These are phyloP conservation scores for Desmophyllum pertusum DNA, from an alignment of 92 coral and sea anemone genomes.

Conservation along the genomic window DNA sequence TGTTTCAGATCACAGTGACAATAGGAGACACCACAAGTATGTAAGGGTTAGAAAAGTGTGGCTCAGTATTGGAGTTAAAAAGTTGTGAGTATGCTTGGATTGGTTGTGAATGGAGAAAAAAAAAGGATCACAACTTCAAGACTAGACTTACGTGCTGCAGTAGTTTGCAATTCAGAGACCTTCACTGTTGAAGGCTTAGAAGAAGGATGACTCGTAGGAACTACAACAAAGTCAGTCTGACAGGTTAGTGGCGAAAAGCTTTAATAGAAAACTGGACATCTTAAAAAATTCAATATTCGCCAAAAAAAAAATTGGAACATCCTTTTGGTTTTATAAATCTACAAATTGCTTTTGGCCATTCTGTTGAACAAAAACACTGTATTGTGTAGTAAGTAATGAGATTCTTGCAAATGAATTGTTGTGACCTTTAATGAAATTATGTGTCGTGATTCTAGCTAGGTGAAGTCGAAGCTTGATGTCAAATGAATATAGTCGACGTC, in stretches of 20 bases:
- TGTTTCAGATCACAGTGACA: too few relatives aligned
- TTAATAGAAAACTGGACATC: not conserved
- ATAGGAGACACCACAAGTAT: not conserved
- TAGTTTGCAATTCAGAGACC: slow-evolving; percentile 23
- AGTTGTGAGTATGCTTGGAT: too few relatives aligned
- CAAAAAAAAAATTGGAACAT: not conserved
- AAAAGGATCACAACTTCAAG: not conserved
- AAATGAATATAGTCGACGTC: not conserved
- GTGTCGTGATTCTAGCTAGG: not conserved
- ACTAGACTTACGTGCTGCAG: slow-evolving; percentile 23
- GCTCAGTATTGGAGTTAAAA: too few relatives aligned
- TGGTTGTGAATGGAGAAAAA: too few relatives aligned
- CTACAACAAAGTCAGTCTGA: slow-evolving; percentile 26
- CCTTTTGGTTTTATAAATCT: not conserved
- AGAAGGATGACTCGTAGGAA: slow-evolving; percentile 12
- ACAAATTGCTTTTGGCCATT: not conserved
- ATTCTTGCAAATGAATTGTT: not conserved
- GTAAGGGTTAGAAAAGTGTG: not conserved
- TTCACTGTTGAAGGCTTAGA: slow-evolving; percentile 4
- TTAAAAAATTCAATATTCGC: not conserved
- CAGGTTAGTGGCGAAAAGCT: slow-evolving; percentile 28
- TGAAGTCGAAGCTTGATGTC: not conserved
- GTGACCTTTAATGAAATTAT: not conserved
- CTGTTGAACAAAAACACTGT: too few relatives aligned
- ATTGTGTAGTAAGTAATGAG: not conserved